phyloP scores from a whole-genome alignment of 1,140 invertebrate genomes.

The Halesus radiatus region DNA sequence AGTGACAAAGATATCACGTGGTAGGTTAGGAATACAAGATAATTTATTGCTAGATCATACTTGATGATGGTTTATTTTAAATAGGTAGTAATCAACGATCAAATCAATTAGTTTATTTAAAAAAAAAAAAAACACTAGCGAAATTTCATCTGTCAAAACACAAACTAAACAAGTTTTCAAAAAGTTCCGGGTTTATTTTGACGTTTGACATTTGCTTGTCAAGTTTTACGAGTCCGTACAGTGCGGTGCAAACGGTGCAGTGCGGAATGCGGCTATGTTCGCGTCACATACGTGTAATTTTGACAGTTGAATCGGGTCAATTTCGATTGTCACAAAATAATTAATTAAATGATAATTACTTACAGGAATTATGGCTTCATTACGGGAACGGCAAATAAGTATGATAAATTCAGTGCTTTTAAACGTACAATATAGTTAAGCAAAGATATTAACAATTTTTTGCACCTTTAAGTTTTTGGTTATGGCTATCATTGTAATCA shows the following conservation, averaged over 20 bases:
- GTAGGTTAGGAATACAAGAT: background rate
- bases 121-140: too few relatives aligned
- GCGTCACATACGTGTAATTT: constrained; percentile 54
- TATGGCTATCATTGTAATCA: constrained; percentile 19
- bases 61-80: too few relatives aligned
- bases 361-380: constrained; percentile 72
- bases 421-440: too few relatives aligned
- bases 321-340: constrained; percentile 38
- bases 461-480: constrained; percentile 38
- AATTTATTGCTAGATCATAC: too few relatives aligned
- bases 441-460: background rate
- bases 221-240: background rate
- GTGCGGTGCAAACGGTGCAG: too few relatives aligned
- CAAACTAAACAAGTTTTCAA: background rate
- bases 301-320: constrained; percentile 44
- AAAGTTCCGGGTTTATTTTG: constrained; percentile 23
- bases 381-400: constrained; percentile 83
- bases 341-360: constrained; percentile 40
- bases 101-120: too few relatives aligned
- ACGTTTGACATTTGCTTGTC: constrained; percentile 33
- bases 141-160: too few relatives aligned
- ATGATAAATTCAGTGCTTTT: constrained; percentile 57
- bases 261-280: constrained; percentile 26
- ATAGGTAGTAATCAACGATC: too few relatives aligned
- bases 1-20: constrained; percentile 12